Evolutionary conservation across 2,113 vertebrate genomes (phyloP).

Genomic region (Antechinus stuartii): DNA sequence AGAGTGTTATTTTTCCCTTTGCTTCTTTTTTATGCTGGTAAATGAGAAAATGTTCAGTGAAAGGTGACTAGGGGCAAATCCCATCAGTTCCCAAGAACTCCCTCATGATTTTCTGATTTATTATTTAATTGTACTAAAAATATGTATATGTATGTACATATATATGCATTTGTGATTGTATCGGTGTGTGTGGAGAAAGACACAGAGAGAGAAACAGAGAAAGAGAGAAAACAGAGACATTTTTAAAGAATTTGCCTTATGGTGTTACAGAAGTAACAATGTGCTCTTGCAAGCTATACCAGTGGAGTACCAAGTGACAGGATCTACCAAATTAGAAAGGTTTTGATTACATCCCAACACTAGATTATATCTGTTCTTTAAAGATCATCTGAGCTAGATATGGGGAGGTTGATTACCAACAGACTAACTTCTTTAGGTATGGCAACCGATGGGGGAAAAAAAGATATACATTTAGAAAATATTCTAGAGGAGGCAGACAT

Average conservation of each 20-base stretch:
- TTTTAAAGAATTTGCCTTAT: not conserved
- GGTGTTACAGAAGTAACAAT: not conserved
- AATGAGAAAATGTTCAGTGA: not conserved
- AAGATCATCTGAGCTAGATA: not conserved
- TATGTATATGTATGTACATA: not conserved
- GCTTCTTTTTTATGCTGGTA: not conserved
- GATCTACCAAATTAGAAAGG: not conserved
- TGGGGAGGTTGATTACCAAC: not conserved
- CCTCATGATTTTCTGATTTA: not conserved
- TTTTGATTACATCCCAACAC: not conserved
- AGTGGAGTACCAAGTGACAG: not conserved
- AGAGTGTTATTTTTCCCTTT: not conserved
- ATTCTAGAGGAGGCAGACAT: not conserved
- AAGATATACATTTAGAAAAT: not conserved
- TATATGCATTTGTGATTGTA: not conserved
- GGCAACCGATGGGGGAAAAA: not conserved
- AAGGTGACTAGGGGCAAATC: not conserved
- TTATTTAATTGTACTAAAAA: not conserved
- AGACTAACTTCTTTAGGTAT: not conserved
- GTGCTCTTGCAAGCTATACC: not conserved
- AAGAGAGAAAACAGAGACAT: no score
- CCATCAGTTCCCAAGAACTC: not conserved
- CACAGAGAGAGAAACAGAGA: no score
- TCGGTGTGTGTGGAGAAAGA: not conserved
- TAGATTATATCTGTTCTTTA: not conserved